Percentiles rank a stretch among this genome's conserved stretches.
These are phyloP conservation scores for Lacanobia oleracea DNA, from an alignment of 2,888 invertebrate genomes.

Conservation along the genomic window DNA sequence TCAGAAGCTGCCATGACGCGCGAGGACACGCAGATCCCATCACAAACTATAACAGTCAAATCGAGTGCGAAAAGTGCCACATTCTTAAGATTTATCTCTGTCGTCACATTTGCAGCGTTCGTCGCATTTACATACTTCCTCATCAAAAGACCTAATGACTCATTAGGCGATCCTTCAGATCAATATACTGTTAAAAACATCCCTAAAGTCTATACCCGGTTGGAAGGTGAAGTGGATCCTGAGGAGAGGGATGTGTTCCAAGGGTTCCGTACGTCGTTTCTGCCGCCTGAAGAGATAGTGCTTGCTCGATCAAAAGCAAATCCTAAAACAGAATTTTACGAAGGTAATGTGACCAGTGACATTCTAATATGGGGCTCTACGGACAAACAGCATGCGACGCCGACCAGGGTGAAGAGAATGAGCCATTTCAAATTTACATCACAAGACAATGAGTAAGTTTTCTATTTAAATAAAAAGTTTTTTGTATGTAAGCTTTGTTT, in stretches of 20 bases:
- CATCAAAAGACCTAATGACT: conserved; percentile 73
- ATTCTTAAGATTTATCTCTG: conserved; percentile 75
- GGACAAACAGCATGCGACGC: conserved; percentile 65
- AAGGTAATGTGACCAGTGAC: conserved; percentile 80
- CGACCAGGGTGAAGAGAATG: conserved; percentile 81
- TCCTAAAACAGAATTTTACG: conserved; percentile 69
- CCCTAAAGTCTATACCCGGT: conserved; percentile 80
- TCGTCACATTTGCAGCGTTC: conserved; percentile 71
- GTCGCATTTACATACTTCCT: conserved; percentile 75
- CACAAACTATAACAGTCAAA: conserved; percentile 77
- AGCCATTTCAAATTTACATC: conserved; percentile 78
- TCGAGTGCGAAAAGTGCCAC: conserved; percentile 76
- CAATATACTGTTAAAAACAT: conserved; percentile 80
- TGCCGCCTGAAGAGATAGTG: conserved; percentile 89
- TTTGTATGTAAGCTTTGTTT: too few species aligned
- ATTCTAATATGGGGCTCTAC: conserved; percentile 76
- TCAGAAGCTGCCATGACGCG: conserved; percentile 86
- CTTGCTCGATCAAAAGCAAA: conserved; percentile 77
- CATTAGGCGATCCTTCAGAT: conserved; percentile 81
- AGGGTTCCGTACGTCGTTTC: conserved; percentile 92
- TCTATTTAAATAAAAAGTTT: neutral
- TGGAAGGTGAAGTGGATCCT: conserved; percentile 82
- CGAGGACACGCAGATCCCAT: conserved; percentile 77
- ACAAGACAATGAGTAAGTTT: conserved; percentile 81
- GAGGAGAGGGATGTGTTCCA: conserved; percentile 91